These are phyloP conservation scores for Melangyna quadrimaculata DNA, from an alignment of 2,888 invertebrate genomes.

Conservation along the genomic window DNA sequence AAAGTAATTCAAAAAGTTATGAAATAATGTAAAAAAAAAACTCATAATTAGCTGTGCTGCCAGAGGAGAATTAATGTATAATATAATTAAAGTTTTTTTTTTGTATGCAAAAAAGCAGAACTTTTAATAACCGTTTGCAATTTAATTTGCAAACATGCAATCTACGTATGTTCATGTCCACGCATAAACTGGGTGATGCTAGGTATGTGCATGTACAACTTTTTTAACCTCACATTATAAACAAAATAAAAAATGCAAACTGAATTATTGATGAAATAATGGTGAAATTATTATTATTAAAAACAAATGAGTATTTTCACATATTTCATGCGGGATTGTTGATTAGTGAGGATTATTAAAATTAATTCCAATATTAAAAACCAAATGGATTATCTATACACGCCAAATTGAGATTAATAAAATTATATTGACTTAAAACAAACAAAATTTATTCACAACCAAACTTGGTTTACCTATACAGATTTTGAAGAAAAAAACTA, in stretches of 20 bases:
- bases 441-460: not conserved
- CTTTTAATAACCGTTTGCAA: not conserved
- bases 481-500: not conserved
- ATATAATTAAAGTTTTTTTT: not conserved
- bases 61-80: not conserved
- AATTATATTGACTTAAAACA: not conserved
- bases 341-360: not conserved
- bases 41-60: not conserved
- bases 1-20: not conserved
- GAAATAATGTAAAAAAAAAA: not conserved
- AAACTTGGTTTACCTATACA: not conserved
- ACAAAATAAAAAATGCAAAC: not conserved
- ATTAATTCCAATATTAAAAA: not conserved
- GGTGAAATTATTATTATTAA: not conserved
- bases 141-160: not conserved
- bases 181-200: not conserved
- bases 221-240: not conserved
- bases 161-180: not conserved
- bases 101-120: not conserved
- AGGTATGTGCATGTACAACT: too few species aligned
- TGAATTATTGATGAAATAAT: conserved; percentile 1
- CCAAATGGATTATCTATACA: not conserved
- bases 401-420: not conserved
- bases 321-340: not conserved
- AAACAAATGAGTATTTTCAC: not conserved